phyloP scores from a whole-genome alignment of 2,113 vertebrate genomes.

The Triplophysa siluroides region DNA sequence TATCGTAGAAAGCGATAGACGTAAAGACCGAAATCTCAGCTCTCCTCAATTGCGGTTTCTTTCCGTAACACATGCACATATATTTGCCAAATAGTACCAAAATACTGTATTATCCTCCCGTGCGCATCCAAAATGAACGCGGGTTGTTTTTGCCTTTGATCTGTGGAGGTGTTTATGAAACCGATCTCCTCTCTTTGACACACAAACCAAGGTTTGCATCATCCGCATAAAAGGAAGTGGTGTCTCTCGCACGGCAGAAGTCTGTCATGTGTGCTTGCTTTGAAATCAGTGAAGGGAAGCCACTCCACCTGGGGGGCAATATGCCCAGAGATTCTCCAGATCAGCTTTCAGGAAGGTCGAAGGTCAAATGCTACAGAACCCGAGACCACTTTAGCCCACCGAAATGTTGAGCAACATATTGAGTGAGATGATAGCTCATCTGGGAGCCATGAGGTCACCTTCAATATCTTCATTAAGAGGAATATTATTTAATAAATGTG shows the following conservation, averaged over 20 bases:
- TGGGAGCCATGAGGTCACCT: conserved; percentile 40
- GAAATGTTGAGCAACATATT: conserved; percentile 58
- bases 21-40: conserved; percentile 9
- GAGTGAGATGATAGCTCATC: conserved; percentile 52
- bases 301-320: conserved; percentile 47
- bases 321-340: conserved; percentile 41
- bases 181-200: conserved; percentile 48
- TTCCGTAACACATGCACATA: background rate
- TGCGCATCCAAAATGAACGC: background rate
- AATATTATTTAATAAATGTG: conserved; percentile 2
- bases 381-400: conserved; percentile 52
- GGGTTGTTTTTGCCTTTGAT: background rate
- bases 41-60: conserved; percentile 5
- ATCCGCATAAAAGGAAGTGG: conserved; percentile 9
- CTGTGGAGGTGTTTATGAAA: conserved; percentile 18
- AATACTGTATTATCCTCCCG: background rate
- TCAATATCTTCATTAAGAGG: conserved; percentile 8
- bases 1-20: conserved; percentile 7
- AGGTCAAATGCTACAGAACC: conserved; percentile 64
- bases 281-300: conserved; percentile 17
- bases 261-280: conserved; percentile 18
- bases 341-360: conserved; percentile 57
- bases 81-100: background rate
- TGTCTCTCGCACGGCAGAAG: conserved; percentile 6
- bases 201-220: conserved; percentile 11